Conservation (phyloP, 2,113 vertebrate genomes). For the Bungarus multicinctus region DNA sequence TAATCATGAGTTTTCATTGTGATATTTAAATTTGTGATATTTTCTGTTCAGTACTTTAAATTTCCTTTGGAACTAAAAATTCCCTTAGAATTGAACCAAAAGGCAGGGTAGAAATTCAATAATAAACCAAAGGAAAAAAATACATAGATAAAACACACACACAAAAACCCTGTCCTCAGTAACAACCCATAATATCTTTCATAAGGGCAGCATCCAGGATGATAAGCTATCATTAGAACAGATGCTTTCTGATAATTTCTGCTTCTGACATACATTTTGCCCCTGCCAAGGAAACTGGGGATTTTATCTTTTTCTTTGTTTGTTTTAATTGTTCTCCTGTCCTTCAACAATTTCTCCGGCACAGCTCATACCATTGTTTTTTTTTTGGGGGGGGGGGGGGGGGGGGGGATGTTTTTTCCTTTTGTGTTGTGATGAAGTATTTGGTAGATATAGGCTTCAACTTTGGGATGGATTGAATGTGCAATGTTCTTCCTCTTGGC, state of each 20-base stretch:
- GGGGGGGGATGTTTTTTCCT: not conserved
- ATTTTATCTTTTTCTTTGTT: not conserved
- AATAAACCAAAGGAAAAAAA: not conserved
- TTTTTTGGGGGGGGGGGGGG: fast-evolving
- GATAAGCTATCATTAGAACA: not conserved
- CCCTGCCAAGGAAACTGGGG: not conserved
- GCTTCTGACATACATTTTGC: not conserved
- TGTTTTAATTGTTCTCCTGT: not conserved
- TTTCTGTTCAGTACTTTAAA: not conserved
- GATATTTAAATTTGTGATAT: not conserved
- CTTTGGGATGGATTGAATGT: not conserved
- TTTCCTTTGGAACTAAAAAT: not conserved
- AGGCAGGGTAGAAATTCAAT: not conserved
- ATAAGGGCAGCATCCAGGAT: not conserved
- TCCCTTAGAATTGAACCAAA: not conserved
- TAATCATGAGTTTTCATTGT: not conserved
- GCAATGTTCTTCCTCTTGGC: not conserved
- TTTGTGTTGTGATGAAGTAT: not conserved
- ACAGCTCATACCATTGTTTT: not conserved
- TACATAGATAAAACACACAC: not conserved
- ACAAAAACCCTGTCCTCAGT: not conserved
- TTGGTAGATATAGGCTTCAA: not conserved
- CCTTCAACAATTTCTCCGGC: not conserved
- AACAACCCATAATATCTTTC: not conserved
- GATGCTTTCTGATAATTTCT: not conserved